Base-by-base conservation (phyloP, 2,888 invertebrate species). In the Sepioteuthis lessoniana region DNA sequence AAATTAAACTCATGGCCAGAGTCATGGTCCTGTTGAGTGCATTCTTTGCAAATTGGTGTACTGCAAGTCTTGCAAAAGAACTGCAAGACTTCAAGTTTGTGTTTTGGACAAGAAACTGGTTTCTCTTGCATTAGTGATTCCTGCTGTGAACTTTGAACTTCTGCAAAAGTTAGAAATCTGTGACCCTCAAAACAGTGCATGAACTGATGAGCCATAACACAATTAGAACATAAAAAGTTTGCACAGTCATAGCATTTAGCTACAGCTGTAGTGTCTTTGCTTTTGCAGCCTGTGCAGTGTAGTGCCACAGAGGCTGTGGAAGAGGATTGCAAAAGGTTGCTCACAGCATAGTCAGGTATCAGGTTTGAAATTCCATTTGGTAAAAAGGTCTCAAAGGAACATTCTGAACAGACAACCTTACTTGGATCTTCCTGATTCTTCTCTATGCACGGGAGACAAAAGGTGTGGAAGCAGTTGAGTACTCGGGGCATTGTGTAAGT, bases 121-220 rank as follows among this genome's bases (percentile, higher is more conserved):
- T 96, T 96, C 94, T 96, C 96, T 16, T 96, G 94, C 94, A 96
- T 96, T 93, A 94, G 92, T 1, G 38, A 47, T 92, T 98, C 98
- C 90, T 98, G 97, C 94, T 98, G 98, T 94, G 95, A 97, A 97
- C 95, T 96, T 95, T 97, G 97, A 96, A 98, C 98, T 95, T 98
- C 97, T 28, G 97, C 96, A 94, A 98, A 96, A 94, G 97, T 97
- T 96, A 98, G 98, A 94, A 99, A 99, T 94, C 99, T 98, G 97
- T 99, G 99, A 95, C 99, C 99, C 97, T 99, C 99, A 97, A 99
- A 99, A 97, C 99, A 99, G 97, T 99, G 99, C 99, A 99, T 99
- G 97, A 98, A 99, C 97, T 99, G 99, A 97, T 99, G 99, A 95
- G 99, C 99, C 98, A 99, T 99, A 96, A 99, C 99, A 98, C 99